These are phyloP conservation scores for Halesus radiatus DNA, from an alignment of 1,140 invertebrate genomes.

Conservation along the genomic window DNA sequence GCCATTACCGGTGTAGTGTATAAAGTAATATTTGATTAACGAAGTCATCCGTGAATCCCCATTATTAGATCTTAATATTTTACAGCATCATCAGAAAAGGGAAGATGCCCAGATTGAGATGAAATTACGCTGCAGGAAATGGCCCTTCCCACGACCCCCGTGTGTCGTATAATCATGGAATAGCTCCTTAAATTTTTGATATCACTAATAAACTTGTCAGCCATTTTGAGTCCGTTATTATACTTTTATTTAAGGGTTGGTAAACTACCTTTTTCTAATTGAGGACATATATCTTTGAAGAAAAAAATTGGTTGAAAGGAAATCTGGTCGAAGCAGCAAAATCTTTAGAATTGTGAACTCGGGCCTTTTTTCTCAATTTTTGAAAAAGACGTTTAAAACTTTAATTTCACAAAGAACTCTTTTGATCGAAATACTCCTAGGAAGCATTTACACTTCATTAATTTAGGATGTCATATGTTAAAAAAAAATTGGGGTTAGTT, in stretches of 20 bases:
- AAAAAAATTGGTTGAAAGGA: no score
- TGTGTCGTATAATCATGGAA: neutral
- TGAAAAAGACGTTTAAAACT: neutral
- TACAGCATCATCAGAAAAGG: neutral
- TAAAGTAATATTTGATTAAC: slow-evolving; percentile 1
- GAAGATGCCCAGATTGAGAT: neutral
- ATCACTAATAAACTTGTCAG: neutral
- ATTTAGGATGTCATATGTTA: neutral
- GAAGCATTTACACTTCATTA: neutral
- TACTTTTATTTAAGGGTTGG: neutral
- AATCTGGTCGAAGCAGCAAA: no score
- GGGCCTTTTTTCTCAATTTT: neutral
- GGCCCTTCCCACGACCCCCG: neutral
- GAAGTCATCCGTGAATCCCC: neutral
- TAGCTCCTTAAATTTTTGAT: slow-evolving; percentile 16
- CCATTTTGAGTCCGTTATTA: neutral
- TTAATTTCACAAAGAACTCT: neutral
- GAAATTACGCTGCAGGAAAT: neutral
- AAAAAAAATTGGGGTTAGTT: no score
- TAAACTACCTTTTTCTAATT: no score
- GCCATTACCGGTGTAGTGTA: no score
- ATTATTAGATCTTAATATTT: neutral
- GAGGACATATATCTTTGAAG: no score
- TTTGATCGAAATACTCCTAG: neutral
- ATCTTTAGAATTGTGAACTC: no score